These are phyloP conservation scores for Cochlearius cochlearius DNA, from an alignment of 2,113 vertebrate species.

Conservation along the genomic window DNA sequence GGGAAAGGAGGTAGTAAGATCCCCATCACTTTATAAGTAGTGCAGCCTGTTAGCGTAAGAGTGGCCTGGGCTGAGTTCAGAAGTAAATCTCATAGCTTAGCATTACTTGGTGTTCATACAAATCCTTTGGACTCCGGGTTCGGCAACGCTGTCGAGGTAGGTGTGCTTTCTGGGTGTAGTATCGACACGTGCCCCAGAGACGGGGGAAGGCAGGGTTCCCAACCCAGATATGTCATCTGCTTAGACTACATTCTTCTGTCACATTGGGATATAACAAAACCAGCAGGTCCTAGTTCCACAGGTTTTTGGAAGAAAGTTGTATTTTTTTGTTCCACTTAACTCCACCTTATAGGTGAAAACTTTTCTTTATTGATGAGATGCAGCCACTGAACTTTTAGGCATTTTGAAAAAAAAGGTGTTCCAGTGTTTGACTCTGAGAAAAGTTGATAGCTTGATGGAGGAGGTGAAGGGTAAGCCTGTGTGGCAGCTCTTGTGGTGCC, in stretches of 20 bases:
- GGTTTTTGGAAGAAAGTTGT: background rate
- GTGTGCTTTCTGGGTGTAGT: background rate
- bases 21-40: fast-evolving
- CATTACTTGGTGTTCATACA: background rate
- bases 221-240: background rate
- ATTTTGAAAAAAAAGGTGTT: background rate
- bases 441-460: background rate
- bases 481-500: background rate
- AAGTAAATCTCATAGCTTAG: background rate
- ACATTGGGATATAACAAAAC: background rate
- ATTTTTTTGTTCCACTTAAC: background rate
- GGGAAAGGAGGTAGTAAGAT: background rate
- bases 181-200: background rate
- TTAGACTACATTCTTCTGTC: background rate
- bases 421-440: background rate
- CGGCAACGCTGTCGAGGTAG: background rate
- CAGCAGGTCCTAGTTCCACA: background rate
- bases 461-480: background rate
- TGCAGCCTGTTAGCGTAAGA: fast-evolving
- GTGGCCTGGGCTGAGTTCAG: background rate
- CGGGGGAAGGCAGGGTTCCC: background rate
- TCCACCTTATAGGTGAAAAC: background rate
- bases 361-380: background rate
- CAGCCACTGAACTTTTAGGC: fast-evolving
- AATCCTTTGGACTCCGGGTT: background rate